phyloP scores from a whole-genome alignment of 1,140 invertebrate genomes.

The Sarcophaga bullata region DNA sequence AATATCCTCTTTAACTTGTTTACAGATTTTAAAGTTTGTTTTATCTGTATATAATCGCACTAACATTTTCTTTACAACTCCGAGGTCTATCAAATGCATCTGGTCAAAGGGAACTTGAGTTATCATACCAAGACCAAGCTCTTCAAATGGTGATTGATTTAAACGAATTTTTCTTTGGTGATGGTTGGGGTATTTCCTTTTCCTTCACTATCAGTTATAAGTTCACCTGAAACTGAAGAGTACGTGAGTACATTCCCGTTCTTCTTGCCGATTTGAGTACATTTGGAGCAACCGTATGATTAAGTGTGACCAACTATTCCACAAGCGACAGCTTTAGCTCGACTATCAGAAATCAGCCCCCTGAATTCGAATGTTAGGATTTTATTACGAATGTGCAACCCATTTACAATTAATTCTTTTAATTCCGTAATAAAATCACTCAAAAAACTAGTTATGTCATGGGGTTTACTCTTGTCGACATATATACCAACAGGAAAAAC shows the following conservation, averaged over 20 bases:
- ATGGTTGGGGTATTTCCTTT: slow-evolving; percentile 11
- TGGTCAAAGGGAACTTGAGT: slow-evolving; percentile 38
- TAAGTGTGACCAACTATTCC: background rate
- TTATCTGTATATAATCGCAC: slow-evolving; percentile 34
- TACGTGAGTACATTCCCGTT: background rate
- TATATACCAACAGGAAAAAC: background rate
- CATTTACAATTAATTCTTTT: background rate
- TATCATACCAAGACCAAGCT: slow-evolving; percentile 26
- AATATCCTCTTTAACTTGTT: slow-evolving; percentile 13
- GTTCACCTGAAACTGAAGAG: background rate
- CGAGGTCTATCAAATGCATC: slow-evolving; percentile 40
- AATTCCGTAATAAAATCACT: slow-evolving; percentile 18
- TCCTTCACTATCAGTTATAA: slow-evolving; percentile 8
- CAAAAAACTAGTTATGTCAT: background rate
- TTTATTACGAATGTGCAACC: background rate
- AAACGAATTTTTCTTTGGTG: slow-evolving; percentile 7
- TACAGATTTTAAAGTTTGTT: slow-evolving; percentile 43
- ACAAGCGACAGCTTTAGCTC: slow-evolving; percentile 22
- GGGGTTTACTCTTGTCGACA: background rate
- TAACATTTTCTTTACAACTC: slow-evolving; percentile 37
- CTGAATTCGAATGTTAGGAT: background rate
- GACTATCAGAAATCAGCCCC: slow-evolving; percentile 20
- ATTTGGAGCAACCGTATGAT: background rate
- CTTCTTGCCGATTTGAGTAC: slow-evolving; percentile 26
- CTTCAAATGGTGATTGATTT: slow-evolving; percentile 24